A percentile compares a stretch with the other conserved stretches of the same genome.
Conservation (phyloP, 2,888 invertebrate genomes). For the Omphaloscelis lunosa region DNA sequence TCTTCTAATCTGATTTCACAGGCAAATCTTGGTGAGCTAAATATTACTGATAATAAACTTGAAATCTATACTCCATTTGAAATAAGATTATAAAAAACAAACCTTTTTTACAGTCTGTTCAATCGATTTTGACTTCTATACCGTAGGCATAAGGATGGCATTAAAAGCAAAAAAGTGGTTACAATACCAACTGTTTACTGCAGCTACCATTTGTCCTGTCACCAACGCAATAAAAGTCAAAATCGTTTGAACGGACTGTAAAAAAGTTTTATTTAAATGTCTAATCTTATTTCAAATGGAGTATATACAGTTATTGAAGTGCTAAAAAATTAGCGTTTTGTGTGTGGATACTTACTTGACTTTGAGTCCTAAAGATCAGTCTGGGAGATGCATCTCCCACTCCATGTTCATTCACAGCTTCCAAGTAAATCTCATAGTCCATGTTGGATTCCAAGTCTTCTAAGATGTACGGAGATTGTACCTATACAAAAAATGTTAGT, state of each 20-base stretch:
- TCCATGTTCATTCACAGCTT: slow-evolving; percentile 95
- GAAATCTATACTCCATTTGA: no score
- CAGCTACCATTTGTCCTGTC: no score
- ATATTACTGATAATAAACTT: neutral
- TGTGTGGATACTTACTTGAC: slow-evolving; percentile 86
- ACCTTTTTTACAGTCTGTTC: no score
- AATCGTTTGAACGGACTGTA: no score
- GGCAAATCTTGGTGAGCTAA: neutral
- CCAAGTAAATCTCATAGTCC: slow-evolving; percentile 95
- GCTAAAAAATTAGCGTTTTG: neutral
- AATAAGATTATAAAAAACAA: no score
- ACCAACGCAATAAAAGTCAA: no score
- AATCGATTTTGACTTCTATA: no score
- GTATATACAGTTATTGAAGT: neutral
- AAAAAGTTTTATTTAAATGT: no score
- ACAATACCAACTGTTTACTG: no score
- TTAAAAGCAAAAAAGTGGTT: no score
- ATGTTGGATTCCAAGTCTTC: slow-evolving; percentile 94
- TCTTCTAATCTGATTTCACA: neutral
- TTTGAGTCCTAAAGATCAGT: slow-evolving; percentile 94
- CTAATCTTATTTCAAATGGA: no score
- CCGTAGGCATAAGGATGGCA: no score
- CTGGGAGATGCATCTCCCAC: slow-evolving; percentile 94
- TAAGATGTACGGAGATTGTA: slow-evolving; percentile 93
- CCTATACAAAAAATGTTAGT: slow-evolving; percentile 67